A percentile compares a stretch with the other conserved stretches of the same genome.
phyloP scores from a whole-genome alignment of 2,888 invertebrate genomes.

The Taenaris catops region DNA sequence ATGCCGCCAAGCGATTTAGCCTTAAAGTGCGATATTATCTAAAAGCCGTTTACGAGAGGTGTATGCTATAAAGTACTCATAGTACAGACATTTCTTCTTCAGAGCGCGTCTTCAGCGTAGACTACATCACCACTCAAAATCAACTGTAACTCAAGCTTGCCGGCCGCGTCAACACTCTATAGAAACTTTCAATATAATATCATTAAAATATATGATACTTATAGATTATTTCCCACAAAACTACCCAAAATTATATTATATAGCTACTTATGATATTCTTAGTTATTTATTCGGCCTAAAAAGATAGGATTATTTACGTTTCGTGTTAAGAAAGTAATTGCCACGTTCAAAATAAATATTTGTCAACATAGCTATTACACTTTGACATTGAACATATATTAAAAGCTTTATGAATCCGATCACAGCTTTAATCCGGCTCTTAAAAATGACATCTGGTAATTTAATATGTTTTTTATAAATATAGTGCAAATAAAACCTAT shows the following conservation, averaged over 20 bases:
- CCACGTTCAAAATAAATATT: conserved; percentile 7
- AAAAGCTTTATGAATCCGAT: neutral
- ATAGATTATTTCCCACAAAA: too few relatives aligned
- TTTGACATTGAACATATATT: conserved; percentile 2
- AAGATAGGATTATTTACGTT: conserved; percentile 3
- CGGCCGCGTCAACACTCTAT: neutral
- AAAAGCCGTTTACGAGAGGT: too few relatives aligned
- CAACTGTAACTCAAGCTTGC: too few relatives aligned
- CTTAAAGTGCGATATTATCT: too few relatives aligned
- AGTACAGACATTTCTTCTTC: too few relatives aligned
- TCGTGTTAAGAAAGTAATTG: neutral
- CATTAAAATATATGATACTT: too few relatives aligned
- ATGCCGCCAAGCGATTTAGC: too few relatives aligned
- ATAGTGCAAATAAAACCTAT: neutral
- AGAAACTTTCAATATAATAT: conserved; percentile 1
- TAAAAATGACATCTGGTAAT: neutral
- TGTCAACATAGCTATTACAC: neutral
- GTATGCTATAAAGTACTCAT: too few relatives aligned
- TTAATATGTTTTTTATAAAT: neutral
- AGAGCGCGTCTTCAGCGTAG: too few relatives aligned
- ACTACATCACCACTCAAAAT: too few relatives aligned
- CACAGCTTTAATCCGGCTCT: neutral
- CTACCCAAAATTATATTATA: too few relatives aligned
- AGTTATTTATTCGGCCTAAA: conserved; percentile 1
- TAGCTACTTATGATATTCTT: too few relatives aligned